Evolutionary conservation across 2,888 invertebrate species (phyloP).

Genomic region (Caenorhabditis sp.): DNA sequence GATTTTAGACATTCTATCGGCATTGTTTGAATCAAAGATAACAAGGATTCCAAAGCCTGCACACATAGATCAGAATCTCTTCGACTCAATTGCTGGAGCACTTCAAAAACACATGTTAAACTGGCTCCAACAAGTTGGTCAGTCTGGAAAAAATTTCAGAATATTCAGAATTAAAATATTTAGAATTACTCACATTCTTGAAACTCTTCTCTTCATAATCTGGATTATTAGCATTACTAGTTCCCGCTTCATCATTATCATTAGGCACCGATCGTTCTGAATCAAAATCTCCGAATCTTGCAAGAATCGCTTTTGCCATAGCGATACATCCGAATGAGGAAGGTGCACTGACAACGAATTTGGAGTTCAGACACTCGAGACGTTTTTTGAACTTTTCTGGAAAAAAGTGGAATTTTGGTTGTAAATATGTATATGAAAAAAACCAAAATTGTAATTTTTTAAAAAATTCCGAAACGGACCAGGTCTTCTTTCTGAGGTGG

Average conservation of each 20-base stretch:
- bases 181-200: constrained; percentile 24
- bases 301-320: constrained; percentile 56
- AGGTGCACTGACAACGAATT: constrained; percentile 57
- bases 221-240: constrained; percentile 2
- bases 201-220: constrained; percentile 15
- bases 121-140: constrained; percentile 73
- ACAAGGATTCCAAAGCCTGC: constrained; percentile 82
- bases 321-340: constrained; percentile 58
- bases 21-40: constrained; percentile 77
- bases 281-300: constrained; percentile 14
- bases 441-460: no score
- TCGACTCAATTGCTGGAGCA: constrained; percentile 86
- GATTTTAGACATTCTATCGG: constrained; percentile 84
- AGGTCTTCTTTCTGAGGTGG: no score
- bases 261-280: not conserved
- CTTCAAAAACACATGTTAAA: constrained; percentile 83
- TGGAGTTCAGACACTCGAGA: constrained; percentile 28
- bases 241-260: constrained; percentile 21
- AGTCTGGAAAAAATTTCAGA: constrained; percentile 27
- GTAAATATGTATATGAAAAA: no score
- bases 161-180: not conserved
- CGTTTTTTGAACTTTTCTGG: constrained; percentile 15
- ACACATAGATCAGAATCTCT: constrained; percentile 87
- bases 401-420: not conserved
- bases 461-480: no score